Evolutionary conservation across 2,113 vertebrate species (phyloP).

Genomic region (Prochilodus magdalenae): DNA sequence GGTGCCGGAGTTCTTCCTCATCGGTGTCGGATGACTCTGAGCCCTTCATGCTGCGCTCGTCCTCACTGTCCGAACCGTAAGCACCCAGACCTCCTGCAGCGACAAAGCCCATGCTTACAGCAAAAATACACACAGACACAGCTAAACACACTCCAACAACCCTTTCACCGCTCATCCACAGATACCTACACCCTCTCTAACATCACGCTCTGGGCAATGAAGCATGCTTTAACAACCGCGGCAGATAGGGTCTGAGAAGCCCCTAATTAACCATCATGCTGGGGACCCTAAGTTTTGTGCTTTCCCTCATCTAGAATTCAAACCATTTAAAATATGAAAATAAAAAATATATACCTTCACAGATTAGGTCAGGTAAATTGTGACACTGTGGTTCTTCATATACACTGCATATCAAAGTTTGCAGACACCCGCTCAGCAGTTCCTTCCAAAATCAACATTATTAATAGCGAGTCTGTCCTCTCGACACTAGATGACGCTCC

Average conservation of each 20-base stretch:
- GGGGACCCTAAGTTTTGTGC: not conserved
- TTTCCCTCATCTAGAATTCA: not conserved
- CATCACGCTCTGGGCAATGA: constrained; percentile 17
- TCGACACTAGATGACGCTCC: no score
- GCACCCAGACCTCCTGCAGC: constrained; percentile 98
- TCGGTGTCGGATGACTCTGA: constrained; percentile 98
- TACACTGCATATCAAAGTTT: no score
- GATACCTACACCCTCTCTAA: not conserved
- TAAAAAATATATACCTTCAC: no score
- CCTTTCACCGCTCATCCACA: constrained; percentile 14
- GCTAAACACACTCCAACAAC: constrained; percentile 35
- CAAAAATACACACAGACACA: not conserved
- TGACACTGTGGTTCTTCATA: no score
- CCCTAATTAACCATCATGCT: not conserved
- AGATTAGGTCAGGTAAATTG: no score
- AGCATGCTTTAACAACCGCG: constrained; percentile 67
- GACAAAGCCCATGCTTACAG: constrained; percentile 81
- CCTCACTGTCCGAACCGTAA: constrained; percentile 97
- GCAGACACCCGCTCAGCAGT: no score
- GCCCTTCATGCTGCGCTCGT: constrained; percentile 87
- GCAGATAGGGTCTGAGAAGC: not conserved
- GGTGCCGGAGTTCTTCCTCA: constrained; percentile 93
- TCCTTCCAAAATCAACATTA: no score
- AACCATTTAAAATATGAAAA: not conserved
- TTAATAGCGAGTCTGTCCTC: no score